Evolutionary conservation across 1,140 invertebrate genomes (phyloP), one percentile per base, ranked within the genome.

Genomic region (Microplitis demolitor): DNA sequence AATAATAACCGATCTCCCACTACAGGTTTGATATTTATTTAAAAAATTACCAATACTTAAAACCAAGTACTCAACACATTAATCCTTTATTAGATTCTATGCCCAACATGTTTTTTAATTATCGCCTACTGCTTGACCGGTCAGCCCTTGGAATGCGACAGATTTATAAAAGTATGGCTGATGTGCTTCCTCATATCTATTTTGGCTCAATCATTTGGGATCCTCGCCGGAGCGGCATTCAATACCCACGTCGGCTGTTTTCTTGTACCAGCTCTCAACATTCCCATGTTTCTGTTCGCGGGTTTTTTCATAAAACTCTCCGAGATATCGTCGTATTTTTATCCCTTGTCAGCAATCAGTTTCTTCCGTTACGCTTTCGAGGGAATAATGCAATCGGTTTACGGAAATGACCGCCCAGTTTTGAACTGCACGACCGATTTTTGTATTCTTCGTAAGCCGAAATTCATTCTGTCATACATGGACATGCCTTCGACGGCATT

Each of bases 241-340:
- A 86, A 89, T 74, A 89, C 92, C 54, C 88, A 93, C 81, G 91
- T 92, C 66, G 94, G 93, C 4, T 90, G 94, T 13, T 96, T 96
- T 80, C 85, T 96, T 50, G 93, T 95, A 62, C 94, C 95, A 37
- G 91, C 94, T 2, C 88, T 90, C 4, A 91, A 92, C 54, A 96
- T 95, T 78, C 95, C 93, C n/a, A 92, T 97, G 83, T 84, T 96
- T 54, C 88, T 97, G 63, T 96, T 94, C 80, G 91, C 92, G 0
- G 95, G 95, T 51, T 97, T 96, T 84, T 96, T 96, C 82, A 90
- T 96, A 13, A 93, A 92, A 62, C 90, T 96, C 79, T 86, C 89
- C 11, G 94, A 95, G 70, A 90, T 96, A 64, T 91, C 93, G 0
- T 77, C 82, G 2, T 95, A 93, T 77, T 85, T 97, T 63, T 89